Evolutionary conservation across 2,888 invertebrate species (phyloP).

Genomic region (Xestia rhomboidea): DNA sequence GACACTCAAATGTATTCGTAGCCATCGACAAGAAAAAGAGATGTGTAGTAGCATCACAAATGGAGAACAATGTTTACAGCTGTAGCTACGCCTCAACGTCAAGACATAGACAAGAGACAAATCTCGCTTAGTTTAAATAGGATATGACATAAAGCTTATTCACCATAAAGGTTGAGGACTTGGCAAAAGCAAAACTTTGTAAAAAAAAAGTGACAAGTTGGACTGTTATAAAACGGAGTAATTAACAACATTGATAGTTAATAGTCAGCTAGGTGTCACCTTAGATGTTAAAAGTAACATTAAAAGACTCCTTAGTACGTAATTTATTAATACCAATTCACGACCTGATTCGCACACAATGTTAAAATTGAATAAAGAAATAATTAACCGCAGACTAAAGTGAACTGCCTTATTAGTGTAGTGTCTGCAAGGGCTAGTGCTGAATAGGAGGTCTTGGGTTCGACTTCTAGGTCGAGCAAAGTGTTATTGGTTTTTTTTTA

Average conservation of each 20-base stretch:
- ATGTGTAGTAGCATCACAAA: background rate
- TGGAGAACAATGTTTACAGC: background rate
- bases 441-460: background rate
- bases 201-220: background rate
- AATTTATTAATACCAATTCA: background rate
- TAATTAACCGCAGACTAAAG: background rate
- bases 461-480: background rate
- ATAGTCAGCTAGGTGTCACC: background rate
- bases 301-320: background rate
- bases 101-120: background rate
- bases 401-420: background rate
- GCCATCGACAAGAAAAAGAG: background rate
- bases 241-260: background rate
- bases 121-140: background rate
- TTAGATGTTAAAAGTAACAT: background rate
- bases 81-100: no score
- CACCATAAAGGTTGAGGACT: background rate
- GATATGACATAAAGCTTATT: background rate
- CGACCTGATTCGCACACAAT: background rate
- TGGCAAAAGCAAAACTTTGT: background rate
- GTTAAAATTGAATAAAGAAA: background rate
- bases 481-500: background rate
- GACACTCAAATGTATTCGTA: background rate
- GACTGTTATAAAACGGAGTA: background rate
- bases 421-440: rapidly evolving